Conservation (phyloP, 2,888 invertebrate species). For the Gortyna flavago region DNA sequence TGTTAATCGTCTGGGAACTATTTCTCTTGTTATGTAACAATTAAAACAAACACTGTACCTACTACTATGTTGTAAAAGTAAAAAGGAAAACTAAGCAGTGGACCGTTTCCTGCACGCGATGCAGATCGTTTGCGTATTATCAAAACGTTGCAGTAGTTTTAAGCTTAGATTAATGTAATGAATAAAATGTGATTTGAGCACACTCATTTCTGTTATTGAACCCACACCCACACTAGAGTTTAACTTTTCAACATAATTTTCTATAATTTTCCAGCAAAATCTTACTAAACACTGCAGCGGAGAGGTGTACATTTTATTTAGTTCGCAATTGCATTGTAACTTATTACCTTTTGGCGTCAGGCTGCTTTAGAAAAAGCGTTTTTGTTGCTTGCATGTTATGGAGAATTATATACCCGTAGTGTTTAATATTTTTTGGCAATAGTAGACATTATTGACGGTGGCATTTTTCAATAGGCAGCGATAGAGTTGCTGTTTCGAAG, state of each 20-base stretch:
- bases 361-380: not conserved
- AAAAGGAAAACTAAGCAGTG: conserved; percentile 10
- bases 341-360: not conserved
- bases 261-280: not conserved
- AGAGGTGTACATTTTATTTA: not conserved
- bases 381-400: not conserved
- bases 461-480: not conserved
- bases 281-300: not conserved
- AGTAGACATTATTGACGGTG: not conserved
- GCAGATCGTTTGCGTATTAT: conserved; percentile 18
- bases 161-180: not conserved
- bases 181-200: not conserved
- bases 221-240: not conserved
- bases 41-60: not conserved
- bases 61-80: not conserved
- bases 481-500: not conserved
- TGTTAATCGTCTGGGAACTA: not conserved
- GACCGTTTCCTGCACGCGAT: conserved; percentile 24
- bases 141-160: conserved; percentile 9
- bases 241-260: not conserved
- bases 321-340: not conserved
- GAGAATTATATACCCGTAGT: not conserved
- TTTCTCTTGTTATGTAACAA: not conserved
- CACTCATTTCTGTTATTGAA: not conserved
- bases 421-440: not conserved